These are phyloP conservation scores for Copsychus sechellarum DNA, from an alignment of 2,113 vertebrate genomes.

Conservation along the genomic window DNA sequence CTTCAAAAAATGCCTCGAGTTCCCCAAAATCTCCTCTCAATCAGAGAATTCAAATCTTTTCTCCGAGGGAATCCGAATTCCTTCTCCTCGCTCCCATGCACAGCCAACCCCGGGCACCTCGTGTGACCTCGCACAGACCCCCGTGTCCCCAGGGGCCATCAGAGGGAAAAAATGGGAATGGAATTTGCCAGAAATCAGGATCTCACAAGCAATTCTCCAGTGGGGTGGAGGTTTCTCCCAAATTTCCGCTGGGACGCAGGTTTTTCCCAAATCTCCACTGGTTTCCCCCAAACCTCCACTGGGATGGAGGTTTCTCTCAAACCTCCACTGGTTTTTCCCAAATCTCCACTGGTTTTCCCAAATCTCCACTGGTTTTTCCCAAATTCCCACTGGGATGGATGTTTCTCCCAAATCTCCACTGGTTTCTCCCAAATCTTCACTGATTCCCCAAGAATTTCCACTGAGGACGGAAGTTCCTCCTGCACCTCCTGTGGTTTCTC, in stretches of 20 bases:
- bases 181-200: neutral
- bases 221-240: neutral
- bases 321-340: neutral
- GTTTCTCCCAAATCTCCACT: neutral
- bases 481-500: neutral
- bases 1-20: neutral
- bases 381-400: neutral
- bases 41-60: neutral
- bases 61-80: neutral
- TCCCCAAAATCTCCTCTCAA: neutral
- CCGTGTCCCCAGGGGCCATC: fast-evolving
- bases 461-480: too few species aligned
- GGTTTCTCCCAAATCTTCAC: neutral
- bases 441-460: too few species aligned
- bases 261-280: neutral
- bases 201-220: neutral
- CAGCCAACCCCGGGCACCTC: fast-evolving
- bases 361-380: neutral
- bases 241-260: neutral
- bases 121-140: neutral
- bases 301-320: neutral
- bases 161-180: neutral
- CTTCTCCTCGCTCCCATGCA: fast-evolving
- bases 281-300: neutral
- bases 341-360: neutral